phyloP scores from a whole-genome alignment of 2,888 invertebrate genomes.

The Zhuqinia jingwanae region DNA sequence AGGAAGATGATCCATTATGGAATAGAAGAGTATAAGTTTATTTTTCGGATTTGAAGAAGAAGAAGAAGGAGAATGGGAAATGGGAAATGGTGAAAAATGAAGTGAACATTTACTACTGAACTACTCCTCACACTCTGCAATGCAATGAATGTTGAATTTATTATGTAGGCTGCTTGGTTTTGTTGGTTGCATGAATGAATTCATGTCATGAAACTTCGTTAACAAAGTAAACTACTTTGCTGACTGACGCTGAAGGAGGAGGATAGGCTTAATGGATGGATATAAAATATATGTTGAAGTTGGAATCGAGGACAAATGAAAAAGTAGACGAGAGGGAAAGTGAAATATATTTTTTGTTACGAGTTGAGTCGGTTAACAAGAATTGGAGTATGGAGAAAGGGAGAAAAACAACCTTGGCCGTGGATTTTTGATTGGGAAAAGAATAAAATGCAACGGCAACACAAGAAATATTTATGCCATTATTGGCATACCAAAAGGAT shows the following conservation, averaged over 20 bases:
- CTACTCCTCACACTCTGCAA: constrained; percentile 1
- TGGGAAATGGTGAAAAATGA: not conserved
- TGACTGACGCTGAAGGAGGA: constrained; percentile 2
- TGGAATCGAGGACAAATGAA: not conserved
- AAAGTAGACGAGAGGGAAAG: constrained; percentile 24
- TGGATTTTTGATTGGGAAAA: not conserved
- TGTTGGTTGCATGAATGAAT: constrained; percentile 39
- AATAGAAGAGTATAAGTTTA: not conserved
- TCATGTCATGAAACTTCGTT: constrained; percentile 53
- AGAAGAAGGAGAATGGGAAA: not conserved
- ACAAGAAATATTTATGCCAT: constrained; percentile 27
- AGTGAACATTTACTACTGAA: not conserved
- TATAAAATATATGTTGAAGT: not conserved
- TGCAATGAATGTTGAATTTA: constrained; percentile 27
- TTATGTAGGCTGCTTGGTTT: not conserved
- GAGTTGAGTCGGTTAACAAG: not conserved
- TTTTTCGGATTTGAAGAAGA: not conserved
- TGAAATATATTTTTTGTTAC: not conserved
- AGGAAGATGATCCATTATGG: too few species aligned
- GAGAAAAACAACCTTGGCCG: not conserved
- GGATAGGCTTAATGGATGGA: not conserved
- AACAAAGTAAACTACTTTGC: constrained; percentile 45
- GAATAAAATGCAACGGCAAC: not conserved
- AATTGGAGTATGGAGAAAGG: not conserved
- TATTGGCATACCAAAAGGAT: constrained; percentile 55